Conservation (phyloP, 1,140 invertebrate species). For the Aphelenchoides besseyi region DNA sequence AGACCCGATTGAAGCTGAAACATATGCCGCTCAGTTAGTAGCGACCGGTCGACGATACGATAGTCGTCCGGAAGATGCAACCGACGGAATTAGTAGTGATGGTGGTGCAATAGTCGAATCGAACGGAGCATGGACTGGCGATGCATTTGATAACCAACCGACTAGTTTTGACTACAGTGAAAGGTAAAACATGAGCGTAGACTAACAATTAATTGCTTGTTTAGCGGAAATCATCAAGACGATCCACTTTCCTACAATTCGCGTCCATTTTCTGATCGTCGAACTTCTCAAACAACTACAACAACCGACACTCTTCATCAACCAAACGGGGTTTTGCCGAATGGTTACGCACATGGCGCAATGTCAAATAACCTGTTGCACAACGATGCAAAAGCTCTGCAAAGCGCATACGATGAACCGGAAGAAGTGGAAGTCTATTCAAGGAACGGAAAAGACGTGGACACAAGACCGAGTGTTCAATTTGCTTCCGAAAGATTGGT, state of each 20-base stretch:
- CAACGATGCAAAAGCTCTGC: background rate
- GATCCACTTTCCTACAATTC: constrained; percentile 56
- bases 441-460: background rate
- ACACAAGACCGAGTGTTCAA: background rate
- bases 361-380: background rate
- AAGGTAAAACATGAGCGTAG: too few species aligned
- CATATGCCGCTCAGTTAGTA: constrained; percentile 41
- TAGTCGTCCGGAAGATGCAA: constrained; percentile 21
- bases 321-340: constrained; percentile 4
- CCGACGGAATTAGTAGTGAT: background rate
- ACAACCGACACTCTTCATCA: background rate
- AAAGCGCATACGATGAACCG: constrained; percentile 5
- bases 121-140: constrained; percentile 4
- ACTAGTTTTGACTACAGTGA: too few species aligned
- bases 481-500: background rate
- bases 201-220: constrained; percentile 15
- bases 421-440: constrained; percentile 9
- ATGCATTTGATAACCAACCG: constrained; percentile 14
- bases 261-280: constrained; percentile 30
- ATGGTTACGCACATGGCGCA: background rate
- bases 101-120: background rate
- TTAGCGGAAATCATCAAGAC: constrained; percentile 14
- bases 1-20: constrained; percentile 15
- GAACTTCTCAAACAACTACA: background rate
- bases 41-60: constrained; percentile 43